phyloP scores from a whole-genome alignment of 2,113 vertebrate species.

The Cebidichthys violaceus region DNA sequence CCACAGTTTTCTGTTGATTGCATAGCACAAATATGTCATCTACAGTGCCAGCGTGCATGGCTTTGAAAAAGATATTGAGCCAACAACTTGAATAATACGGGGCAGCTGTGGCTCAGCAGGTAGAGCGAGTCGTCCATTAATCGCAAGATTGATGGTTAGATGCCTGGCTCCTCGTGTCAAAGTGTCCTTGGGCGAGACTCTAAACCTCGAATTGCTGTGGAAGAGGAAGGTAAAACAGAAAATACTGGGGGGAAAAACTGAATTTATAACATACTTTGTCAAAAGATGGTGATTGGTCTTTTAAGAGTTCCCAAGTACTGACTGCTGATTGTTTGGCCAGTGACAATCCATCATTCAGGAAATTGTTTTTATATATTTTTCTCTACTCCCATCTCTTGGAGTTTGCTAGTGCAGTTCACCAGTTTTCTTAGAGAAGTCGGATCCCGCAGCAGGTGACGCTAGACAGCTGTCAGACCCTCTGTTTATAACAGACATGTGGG shows the following conservation, averaged over 20 bases:
- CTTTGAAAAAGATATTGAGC: background rate
- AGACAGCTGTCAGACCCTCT: slow-evolving; percentile 45
- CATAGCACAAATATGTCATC: background rate
- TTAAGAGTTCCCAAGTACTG: background rate
- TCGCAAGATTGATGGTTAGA: background rate
- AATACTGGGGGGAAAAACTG: background rate
- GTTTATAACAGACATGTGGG: slow-evolving; percentile 23
- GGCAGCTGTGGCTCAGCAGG: slow-evolving; percentile 1
- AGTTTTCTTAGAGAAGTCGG: slow-evolving; percentile 1
- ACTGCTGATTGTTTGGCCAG: background rate
- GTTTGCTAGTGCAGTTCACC: slow-evolving; percentile 9
- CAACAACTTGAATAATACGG: background rate
- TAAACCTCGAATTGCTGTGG: background rate
- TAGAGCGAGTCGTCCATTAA: background rate
- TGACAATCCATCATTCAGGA: slow-evolving; percentile 26
- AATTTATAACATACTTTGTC: slow-evolving; percentile 7
- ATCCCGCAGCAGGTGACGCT: slow-evolving; percentile 2
- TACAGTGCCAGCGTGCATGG: background rate
- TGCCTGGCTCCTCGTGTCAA: background rate
- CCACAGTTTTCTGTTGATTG: background rate
- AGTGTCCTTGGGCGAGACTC: slow-evolving; percentile 8
- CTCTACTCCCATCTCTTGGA: background rate
- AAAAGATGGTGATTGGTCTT: slow-evolving; percentile 7
- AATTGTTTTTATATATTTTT: slow-evolving; percentile 2
- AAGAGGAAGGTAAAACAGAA: background rate